These are phyloP conservation scores for Cryptoprocta ferox DNA, from an alignment of 2,797 vertebrate species.

Conservation along the genomic window DNA sequence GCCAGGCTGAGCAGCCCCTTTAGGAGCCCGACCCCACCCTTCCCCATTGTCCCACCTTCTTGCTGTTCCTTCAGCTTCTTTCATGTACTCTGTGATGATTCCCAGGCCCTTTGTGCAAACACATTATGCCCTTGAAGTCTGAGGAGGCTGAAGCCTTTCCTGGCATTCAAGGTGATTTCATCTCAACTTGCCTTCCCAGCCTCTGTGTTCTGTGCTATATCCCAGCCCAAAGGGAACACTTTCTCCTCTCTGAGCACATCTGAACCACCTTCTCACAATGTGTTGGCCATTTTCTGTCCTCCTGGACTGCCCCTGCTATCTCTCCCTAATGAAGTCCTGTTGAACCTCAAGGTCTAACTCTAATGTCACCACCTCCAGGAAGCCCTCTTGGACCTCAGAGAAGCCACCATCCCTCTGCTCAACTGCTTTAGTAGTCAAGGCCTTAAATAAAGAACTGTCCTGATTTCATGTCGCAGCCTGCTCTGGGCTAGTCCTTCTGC, in stretches of 20 bases:
- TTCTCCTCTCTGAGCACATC: not conserved
- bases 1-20: not conserved
- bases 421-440: not conserved
- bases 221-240: not conserved
- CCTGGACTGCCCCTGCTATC: not conserved
- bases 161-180: not conserved
- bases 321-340: not conserved
- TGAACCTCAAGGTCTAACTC: not conserved
- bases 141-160: not conserved
- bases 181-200: not conserved
- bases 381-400: not conserved
- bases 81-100: not conserved
- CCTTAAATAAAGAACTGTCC: not conserved
- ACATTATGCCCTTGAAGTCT: no score
- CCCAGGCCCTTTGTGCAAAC: not conserved
- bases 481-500: not conserved
- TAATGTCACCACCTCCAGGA: not conserved
- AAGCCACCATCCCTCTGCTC: not conserved
- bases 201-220: fast-evolving
- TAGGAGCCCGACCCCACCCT: not conserved
- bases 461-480: not conserved
- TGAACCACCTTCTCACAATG: not conserved
- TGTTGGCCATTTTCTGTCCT: no score
- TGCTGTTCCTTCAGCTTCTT: not conserved
- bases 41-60: no score